phyloP scores from a whole-genome alignment of 2,113 vertebrate genomes.

The Cryptotis parvus region DNA sequence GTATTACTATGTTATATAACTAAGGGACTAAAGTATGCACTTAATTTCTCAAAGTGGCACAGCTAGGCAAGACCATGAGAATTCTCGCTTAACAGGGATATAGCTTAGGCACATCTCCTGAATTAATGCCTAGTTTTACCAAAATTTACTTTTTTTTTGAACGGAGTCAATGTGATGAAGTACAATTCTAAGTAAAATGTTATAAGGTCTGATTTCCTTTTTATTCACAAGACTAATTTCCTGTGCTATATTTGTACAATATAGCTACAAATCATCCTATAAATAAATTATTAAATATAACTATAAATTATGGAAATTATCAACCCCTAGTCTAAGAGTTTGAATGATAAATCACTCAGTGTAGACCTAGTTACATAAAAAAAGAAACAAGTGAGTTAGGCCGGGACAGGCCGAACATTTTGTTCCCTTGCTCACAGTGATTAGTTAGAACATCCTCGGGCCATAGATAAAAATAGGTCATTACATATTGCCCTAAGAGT shows the following conservation, averaged over 20 bases:
- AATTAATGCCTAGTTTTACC: background rate
- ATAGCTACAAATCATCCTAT: too few relatives aligned
- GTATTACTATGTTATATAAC: background rate
- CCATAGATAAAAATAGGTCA: background rate
- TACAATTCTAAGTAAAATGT: background rate
- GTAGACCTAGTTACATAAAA: background rate
- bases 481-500: background rate
- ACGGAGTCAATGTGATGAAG: background rate
- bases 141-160: slow-evolving; percentile 6
- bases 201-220: background rate
- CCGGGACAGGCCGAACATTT: background rate
- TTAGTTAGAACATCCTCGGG: background rate
- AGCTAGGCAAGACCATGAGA: background rate
- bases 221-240: background rate
- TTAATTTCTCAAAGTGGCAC: background rate
- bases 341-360: background rate
- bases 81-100: background rate
- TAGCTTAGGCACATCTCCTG: background rate
- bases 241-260: too few relatives aligned
- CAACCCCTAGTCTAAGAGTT: background rate
- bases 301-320: background rate
- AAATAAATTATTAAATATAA: too few relatives aligned
- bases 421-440: background rate
- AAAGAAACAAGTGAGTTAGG: background rate
- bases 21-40: background rate